Conservation (phyloP, 2,113 vertebrate genomes). For the Muntiacus muntjak region DNA sequence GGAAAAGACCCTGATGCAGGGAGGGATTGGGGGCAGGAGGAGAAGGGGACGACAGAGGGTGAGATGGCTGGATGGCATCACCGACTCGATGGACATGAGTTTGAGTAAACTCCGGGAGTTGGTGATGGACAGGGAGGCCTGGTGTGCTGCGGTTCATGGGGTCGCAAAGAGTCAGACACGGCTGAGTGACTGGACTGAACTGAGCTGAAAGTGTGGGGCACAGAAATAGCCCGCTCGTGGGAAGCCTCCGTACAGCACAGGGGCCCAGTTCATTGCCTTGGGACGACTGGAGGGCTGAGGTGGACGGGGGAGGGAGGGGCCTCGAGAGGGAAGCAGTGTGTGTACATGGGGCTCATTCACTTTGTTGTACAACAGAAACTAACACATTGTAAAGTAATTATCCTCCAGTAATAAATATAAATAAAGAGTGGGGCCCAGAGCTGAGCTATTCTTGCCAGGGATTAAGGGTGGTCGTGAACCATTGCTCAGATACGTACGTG, state of each 20-base stretch:
- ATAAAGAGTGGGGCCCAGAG: background rate
- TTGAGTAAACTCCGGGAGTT: background rate
- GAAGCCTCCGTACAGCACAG: background rate
- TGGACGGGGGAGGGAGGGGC: background rate
- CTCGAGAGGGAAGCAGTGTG: background rate
- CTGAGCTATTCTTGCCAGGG: background rate
- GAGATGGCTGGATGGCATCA: background rate
- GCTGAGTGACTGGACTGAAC: background rate
- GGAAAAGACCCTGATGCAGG: background rate
- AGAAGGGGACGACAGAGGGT: background rate
- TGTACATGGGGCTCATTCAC: background rate
- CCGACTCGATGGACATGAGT: no score
- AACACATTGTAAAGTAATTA: background rate
- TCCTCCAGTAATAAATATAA: background rate
- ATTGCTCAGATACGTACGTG: rapidly evolving
- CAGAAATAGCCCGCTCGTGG: background rate
- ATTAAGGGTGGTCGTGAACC: background rate
- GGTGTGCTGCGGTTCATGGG: rapidly evolving
- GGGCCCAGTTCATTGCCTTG: background rate
- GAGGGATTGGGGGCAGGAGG: background rate
- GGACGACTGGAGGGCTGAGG: background rate
- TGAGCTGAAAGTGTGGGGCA: background rate
- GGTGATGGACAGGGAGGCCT: background rate
- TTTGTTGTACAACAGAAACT: background rate
- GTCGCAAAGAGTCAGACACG: background rate